Percentiles rank a stretch among this genome's conserved stretches.
Evolutionary conservation across 2,888 invertebrate genomes (phyloP).

Genomic region (Watsonalla binaria): DNA sequence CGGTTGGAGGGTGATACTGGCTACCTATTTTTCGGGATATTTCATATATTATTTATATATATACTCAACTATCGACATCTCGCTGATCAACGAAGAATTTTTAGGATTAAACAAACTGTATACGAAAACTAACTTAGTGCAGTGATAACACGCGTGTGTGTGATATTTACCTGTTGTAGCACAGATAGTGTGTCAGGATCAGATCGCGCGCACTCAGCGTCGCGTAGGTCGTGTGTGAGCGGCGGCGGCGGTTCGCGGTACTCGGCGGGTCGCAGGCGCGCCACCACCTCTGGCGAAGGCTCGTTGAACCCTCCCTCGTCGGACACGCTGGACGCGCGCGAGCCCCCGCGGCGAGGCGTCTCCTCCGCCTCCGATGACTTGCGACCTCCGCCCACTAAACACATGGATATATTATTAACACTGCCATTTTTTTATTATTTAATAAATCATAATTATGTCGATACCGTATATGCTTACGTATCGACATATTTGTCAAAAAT

Average conservation of each 20-base stretch:
- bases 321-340: conserved; percentile 82
- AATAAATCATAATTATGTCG: too few species aligned
- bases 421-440: too few species aligned
- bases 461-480: too few species aligned
- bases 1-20: too few species aligned
- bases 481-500: too few species aligned
- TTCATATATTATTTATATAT: too few species aligned
- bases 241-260: conserved; percentile 58
- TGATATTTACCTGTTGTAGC: conserved; percentile 57
- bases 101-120: too few species aligned
- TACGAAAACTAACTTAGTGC: too few species aligned
- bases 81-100: too few species aligned
- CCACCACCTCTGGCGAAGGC: conserved; percentile 84
- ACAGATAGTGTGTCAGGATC: conserved; percentile 72
- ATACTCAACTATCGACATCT: too few species aligned
- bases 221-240: conserved; percentile 54
- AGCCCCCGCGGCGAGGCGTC: conserved; percentile 80
- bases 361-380: conserved; percentile 76
- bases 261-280: conserved; percentile 72
- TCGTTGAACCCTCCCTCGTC: conserved; percentile 87
- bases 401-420: too few species aligned
- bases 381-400: conserved; percentile 67
- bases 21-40: neutral
- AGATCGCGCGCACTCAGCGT: conserved; percentile 60
- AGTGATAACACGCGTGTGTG: neutral